Base-by-base conservation (phyloP, 1,140 invertebrate species). In the Trinorchestia longiramus region DNA sequence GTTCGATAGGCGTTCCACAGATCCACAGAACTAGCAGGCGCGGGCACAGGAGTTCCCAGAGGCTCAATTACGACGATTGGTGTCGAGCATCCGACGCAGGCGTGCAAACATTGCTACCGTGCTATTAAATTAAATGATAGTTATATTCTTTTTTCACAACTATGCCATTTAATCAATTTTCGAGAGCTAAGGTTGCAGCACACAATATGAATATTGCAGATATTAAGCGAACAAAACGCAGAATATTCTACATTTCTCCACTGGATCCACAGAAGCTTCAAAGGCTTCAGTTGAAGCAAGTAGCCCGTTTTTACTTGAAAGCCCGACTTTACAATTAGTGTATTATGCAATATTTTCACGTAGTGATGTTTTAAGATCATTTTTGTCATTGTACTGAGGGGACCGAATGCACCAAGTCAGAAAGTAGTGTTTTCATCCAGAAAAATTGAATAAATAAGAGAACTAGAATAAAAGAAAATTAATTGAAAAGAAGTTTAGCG, bases 11-110 rank as follows among this genome's bases (percentile, higher is more conserved):
- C 88, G 4, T 41, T 90, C 41, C 11, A 90, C 43, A 90, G 43
- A 90, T 90, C 41, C 11, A 90, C 43, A 90, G 43, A 90, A 90
- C 6, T 90, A 41, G n/a, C 42, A 15, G 41, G 41, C 43, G 41
- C 41, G 88, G 88, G n/a, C n/a, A 36, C 44, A 42, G 43, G 44
- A 6, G 43, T 11, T 94, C 92, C 92, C 92, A 6, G n/a, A 43
- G 92, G 92, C 92, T 6, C 92, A 42, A 94, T 94, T 94, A 94
- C 92, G 43, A 8, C 43, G 92, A 94, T 94, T 94, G 92, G 41
- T 23, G 44, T 44, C 92, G 8, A 94, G 41, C 92, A 94, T 94
- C 92, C 43, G 44, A 94, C 92, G 47, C 92, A 11, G 17, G 43
- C 92, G 43, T 42, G 36, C 92, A 94, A 94, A 94, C 44, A 94